Conservation (phyloP, 2,113 vertebrate genomes). For the Hemicordylus capensis region DNA sequence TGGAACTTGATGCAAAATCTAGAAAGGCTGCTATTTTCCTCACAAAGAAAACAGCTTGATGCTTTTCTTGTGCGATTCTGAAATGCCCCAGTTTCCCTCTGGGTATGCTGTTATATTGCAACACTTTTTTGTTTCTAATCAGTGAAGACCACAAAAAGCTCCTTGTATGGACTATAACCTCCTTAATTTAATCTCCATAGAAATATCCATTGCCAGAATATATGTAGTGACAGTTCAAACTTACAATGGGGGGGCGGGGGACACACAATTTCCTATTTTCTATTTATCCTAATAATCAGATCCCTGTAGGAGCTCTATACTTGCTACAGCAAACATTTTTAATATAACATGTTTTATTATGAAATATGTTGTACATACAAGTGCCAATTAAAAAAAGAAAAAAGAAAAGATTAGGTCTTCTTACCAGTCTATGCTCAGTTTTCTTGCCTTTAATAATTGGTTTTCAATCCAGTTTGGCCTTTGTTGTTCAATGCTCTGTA, state of each 20-base stretch:
- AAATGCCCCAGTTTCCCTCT: constrained; percentile 55
- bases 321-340: constrained; percentile 47
- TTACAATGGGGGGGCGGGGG: constrained; percentile 38
- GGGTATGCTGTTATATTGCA: constrained; percentile 58
- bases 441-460: constrained; percentile 88
- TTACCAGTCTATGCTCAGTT: constrained; percentile 88
- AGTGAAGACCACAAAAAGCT: constrained; percentile 63
- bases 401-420: constrained; percentile 25
- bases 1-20: constrained; percentile 56
- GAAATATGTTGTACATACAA: background rate
- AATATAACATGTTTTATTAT: constrained; percentile 17
- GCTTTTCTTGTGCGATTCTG: constrained; percentile 57
- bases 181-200: constrained; percentile 66
- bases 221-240: constrained; percentile 33
- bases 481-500: constrained; percentile 86
- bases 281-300: constrained; percentile 50
- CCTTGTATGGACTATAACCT: constrained; percentile 61
- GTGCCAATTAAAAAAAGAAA: constrained; percentile 10
- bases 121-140: constrained; percentile 69
- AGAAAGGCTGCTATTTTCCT: constrained; percentile 65
- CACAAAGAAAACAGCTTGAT: constrained; percentile 65
- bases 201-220: constrained; percentile 59
- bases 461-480: constrained; percentile 89
- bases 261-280: constrained; percentile 44
- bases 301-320: constrained; percentile 24